A percentile compares a stretch with the other conserved stretches of the same genome.
Conservation (phyloP, 1,140 invertebrate species). For the Helicoverpa zea region DNA sequence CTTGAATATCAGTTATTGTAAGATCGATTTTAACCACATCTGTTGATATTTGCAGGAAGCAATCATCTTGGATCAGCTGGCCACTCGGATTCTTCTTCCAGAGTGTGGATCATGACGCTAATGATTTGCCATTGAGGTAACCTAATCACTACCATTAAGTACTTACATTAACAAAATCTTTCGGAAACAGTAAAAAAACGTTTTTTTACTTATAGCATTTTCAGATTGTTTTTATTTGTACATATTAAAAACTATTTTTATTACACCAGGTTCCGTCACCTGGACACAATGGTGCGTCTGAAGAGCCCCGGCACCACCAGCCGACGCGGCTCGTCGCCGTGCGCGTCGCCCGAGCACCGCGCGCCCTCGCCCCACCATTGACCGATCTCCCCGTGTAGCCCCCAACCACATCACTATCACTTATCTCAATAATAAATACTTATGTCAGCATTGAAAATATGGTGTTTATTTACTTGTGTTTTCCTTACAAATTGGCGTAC, state of each 20-base stretch:
- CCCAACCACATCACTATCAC: constrained; percentile 26
- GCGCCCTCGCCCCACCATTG: constrained; percentile 71
- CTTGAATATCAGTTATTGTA: background rate
- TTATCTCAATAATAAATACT: constrained; percentile 55
- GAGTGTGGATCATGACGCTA: constrained; percentile 90
- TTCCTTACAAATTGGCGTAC: background rate
- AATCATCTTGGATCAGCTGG: constrained; percentile 96
- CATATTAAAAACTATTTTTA: constrained; percentile 19
- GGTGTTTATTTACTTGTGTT: constrained; percentile 4
- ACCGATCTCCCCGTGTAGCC: constrained; percentile 45
- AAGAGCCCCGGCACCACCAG: constrained; percentile 87
- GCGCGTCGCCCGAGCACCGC: constrained; percentile 88
- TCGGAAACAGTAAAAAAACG: background rate
- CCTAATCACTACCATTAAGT: constrained; percentile 10
- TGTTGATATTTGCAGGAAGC: constrained; percentile 73
- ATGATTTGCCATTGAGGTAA: constrained; percentile 93
- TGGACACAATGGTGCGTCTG: constrained; percentile 92
- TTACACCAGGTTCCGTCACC: constrained; percentile 90
- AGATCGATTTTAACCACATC: background rate
- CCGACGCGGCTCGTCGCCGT: constrained; percentile 87
- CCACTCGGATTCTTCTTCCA: constrained; percentile 95
- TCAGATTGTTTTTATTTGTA: background rate
- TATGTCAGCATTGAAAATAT: constrained; percentile 54
- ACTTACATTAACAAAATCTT: background rate
- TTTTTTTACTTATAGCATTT: too few relatives aligned